A percentile compares a stretch with the other conserved stretches of the same genome.
These are phyloP conservation scores for Eonycteris spelaea DNA, from an alignment of 2,113 vertebrate species.

Conservation along the genomic window DNA sequence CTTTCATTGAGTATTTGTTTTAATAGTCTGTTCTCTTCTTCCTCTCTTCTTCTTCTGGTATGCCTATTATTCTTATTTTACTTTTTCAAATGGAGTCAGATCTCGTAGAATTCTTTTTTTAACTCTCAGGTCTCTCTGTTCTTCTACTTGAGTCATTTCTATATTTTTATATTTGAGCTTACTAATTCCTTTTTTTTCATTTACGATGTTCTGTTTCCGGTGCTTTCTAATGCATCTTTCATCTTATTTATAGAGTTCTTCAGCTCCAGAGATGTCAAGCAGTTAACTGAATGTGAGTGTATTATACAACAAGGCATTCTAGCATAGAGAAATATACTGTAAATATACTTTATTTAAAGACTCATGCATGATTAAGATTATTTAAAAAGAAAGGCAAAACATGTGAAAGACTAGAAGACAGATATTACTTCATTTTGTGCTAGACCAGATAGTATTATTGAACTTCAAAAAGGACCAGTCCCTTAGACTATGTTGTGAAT, in stretches of 20 bases:
- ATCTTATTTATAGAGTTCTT: neutral
- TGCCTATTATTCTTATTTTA: neutral
- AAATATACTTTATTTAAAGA: neutral
- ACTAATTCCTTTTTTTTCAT: neutral
- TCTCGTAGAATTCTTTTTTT: neutral
- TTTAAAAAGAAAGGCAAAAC: neutral
- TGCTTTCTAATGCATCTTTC: neutral
- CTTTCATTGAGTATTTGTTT: neutral
- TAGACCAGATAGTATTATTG: neutral
- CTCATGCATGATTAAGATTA: neutral
- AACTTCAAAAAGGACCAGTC: neutral
- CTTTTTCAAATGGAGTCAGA: neutral
- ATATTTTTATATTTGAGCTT: too few species aligned
- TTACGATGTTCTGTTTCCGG: too few species aligned
- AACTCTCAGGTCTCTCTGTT: neutral
- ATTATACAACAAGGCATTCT: neutral
- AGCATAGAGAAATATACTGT: neutral
- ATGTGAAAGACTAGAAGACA: neutral
- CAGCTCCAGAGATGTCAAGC: neutral
- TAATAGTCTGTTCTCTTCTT: neutral
- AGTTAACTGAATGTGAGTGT: neutral
- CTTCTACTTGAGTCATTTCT: neutral
- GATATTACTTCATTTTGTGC: neutral
- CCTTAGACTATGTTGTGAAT: neutral
- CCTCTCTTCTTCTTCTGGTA: too few species aligned